A percentile compares a stretch with the other conserved stretches of the same genome.
These are phyloP conservation scores for Stylophora pistillata DNA, from an alignment of 64 coral and sea anemone species.

Conservation along the genomic window DNA sequence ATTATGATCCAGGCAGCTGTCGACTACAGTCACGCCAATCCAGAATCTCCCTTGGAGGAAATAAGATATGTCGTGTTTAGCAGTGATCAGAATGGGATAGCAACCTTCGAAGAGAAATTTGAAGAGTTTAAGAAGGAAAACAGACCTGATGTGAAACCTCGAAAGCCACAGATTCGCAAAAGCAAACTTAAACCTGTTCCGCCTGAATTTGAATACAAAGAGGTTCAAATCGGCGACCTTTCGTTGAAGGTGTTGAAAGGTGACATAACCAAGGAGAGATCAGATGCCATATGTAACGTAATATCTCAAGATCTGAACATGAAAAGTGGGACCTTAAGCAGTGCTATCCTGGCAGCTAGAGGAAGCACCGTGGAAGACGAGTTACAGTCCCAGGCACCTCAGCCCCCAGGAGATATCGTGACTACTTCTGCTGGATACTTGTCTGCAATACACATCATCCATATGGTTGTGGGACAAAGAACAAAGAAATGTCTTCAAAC, in stretches of 20 bases:
- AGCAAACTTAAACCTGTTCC: not conserved
- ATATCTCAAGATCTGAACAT: slow-evolving; percentile 11
- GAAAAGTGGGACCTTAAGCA: slow-evolving; percentile 27
- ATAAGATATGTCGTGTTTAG: slow-evolving; percentile 17
- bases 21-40: slow-evolving; percentile 18
- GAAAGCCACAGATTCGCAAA: not conserved
- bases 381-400: not conserved
- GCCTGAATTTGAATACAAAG: not conserved
- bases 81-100: not conserved
- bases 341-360: not conserved
- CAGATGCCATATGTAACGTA: slow-evolving; percentile 32
- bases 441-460: not conserved
- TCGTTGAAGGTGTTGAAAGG: not conserved
- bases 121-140: not conserved
- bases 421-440: not conserved
- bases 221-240: not conserved
- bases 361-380: not conserved
- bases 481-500: slow-evolving; percentile 15
- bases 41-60: slow-evolving; percentile 23
- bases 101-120: slow-evolving; percentile 11
- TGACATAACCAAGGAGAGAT: not conserved
- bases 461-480: slow-evolving; percentile 22
- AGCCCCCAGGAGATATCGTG: not conserved
- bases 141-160: not conserved
- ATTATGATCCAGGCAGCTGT: slow-evolving; percentile 20